Evolutionary conservation across 2,113 vertebrate genomes (phyloP).

Genomic region (Oenanthe melanoleuca): DNA sequence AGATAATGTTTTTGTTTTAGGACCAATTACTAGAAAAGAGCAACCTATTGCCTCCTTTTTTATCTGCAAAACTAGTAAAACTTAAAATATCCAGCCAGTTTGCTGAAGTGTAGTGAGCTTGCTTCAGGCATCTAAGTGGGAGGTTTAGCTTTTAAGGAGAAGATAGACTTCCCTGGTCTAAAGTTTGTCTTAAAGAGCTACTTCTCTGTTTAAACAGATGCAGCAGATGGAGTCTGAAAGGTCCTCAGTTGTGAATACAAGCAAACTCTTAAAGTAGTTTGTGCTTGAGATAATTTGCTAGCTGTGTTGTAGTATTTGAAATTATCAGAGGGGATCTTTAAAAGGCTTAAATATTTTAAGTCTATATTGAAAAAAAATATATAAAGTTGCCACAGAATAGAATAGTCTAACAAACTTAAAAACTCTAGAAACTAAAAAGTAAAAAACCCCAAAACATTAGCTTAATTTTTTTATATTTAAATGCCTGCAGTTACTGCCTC

Average conservation of each 20-base stretch:
- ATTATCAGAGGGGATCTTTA: background rate
- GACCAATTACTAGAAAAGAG: background rate
- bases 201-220: background rate
- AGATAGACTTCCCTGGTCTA: background rate
- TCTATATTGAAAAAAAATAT: background rate
- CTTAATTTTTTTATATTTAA: background rate
- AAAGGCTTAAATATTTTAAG: background rate
- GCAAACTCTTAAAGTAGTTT: background rate
- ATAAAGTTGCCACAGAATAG: background rate
- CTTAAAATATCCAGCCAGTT: background rate
- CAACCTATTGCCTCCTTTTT: background rate
- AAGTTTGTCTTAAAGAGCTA: background rate
- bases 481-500: background rate
- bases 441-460: background rate
- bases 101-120: background rate
- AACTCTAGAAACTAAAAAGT: background rate
- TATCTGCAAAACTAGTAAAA: background rate
- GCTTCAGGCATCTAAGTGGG: background rate
- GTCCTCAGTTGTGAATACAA: background rate
- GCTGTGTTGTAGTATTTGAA: background rate
- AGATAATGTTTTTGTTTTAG: background rate
- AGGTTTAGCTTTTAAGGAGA: background rate
- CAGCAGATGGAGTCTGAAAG: background rate
- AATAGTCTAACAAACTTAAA: background rate
- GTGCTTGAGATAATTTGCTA: background rate